These are phyloP conservation scores for Cottoperca gobio DNA, from an alignment of 2,797 vertebrate species.

Conservation along the genomic window DNA sequence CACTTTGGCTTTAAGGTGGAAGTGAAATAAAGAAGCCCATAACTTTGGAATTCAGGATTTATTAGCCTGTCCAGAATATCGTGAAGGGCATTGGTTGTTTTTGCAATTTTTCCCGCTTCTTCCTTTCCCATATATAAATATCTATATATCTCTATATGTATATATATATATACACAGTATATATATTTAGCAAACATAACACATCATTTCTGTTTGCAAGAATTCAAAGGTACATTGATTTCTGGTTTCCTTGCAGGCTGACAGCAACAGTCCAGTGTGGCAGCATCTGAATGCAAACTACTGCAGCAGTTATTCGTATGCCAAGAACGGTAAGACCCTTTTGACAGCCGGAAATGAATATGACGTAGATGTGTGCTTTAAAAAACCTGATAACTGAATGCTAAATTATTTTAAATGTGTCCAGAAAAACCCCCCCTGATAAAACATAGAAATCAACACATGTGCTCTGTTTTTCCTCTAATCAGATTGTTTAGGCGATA, in stretches of 20 bases:
- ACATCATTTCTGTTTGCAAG: not conserved
- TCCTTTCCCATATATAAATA: not conserved
- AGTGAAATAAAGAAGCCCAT: conserved; percentile 80
- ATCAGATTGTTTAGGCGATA: conserved; percentile 82
- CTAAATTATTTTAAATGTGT: not conserved
- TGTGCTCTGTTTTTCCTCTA: not conserved
- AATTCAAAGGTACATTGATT: conserved; percentile 51
- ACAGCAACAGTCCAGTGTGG: conserved; percentile 93
- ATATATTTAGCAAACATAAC: not conserved
- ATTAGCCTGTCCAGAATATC: conserved; percentile 65
- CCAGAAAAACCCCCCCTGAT: too few species aligned
- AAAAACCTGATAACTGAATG: not conserved
- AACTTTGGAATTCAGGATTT: conserved; percentile 76
- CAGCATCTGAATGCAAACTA: conserved; percentile 89
- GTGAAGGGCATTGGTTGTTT: conserved; percentile 39
- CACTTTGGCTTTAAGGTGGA: conserved; percentile 72
- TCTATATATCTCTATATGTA: not conserved
- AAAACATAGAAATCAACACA: not conserved
- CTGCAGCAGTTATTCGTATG: conserved; percentile 86
- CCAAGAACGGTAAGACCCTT: conserved; percentile 85
- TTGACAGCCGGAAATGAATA: conserved; percentile 23
- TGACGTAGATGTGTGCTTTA: not conserved
- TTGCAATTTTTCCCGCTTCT: not conserved
- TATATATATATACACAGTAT: not conserved
- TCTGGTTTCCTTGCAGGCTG: conserved; percentile 84